phyloP scores from a whole-genome alignment of 1,140 invertebrate species.

The Ips nitidus region DNA sequence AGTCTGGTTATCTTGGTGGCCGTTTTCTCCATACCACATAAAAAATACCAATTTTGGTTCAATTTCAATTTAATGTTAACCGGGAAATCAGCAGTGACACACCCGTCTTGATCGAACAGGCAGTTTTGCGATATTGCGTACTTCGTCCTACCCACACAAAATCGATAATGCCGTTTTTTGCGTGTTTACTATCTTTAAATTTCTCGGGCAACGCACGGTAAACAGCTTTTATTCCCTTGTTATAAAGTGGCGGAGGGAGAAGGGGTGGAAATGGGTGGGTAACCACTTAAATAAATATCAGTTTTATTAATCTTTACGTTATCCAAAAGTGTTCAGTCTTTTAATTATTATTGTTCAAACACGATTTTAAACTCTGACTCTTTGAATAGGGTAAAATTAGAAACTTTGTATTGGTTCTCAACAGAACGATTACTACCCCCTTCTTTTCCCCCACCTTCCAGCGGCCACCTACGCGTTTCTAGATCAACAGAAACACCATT shows the following conservation, averaged over 20 bases:
- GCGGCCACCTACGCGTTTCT: neutral
- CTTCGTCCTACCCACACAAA: conserved; percentile 17
- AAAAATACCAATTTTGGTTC: too few relatives aligned
- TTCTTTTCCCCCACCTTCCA: neutral
- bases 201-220: conserved; percentile 27
- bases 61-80: neutral
- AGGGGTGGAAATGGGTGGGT: too few relatives aligned
- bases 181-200: conserved; percentile 30
- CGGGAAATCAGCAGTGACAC: neutral
- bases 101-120: conserved; percentile 9
- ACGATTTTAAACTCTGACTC: too few relatives aligned
- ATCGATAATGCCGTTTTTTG: conserved; percentile 25
- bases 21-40: too few relatives aligned
- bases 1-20: too few relatives aligned
- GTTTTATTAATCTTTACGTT: too few relatives aligned
- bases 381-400: too few relatives aligned
- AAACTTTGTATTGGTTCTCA: neutral
- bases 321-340: too few relatives aligned
- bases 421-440: conserved; percentile 5
- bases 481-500: conserved; percentile 10
- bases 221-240: conserved; percentile 6
- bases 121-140: conserved; percentile 22
- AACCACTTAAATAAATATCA: too few relatives aligned
- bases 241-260: neutral
- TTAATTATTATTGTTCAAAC: too few relatives aligned